These are phyloP conservation scores for Heteropelma amictum DNA, from an alignment of 2,888 invertebrate species.

Conservation along the genomic window DNA sequence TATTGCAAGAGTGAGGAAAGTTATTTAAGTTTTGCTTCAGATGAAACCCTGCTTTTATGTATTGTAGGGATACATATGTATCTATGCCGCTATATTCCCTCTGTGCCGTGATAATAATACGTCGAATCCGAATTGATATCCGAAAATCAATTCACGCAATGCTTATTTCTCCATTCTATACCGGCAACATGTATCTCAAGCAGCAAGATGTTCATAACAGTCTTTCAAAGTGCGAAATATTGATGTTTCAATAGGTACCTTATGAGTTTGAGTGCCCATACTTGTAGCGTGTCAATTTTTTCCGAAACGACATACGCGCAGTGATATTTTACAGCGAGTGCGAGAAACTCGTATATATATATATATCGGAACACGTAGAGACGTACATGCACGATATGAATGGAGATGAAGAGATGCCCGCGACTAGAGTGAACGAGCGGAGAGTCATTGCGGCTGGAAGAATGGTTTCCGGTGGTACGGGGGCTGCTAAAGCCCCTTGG, in stretches of 20 bases:
- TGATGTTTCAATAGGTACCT: constrained; percentile 23
- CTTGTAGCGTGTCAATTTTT: constrained; percentile 40
- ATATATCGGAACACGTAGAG: background rate
- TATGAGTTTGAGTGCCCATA: constrained; percentile 5
- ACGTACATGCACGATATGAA: constrained; percentile 33
- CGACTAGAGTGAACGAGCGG: constrained; percentile 56
- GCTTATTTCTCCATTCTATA: background rate
- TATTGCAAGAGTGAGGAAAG: too few relatives aligned
- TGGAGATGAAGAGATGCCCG: constrained; percentile 51
- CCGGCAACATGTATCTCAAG: background rate
- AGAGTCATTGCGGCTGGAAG: constrained; percentile 76
- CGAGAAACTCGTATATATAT: background rate
- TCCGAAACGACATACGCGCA: constrained; percentile 14
- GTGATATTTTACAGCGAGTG: background rate
- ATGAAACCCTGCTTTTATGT: too few relatives aligned
- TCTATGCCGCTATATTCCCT: background rate
- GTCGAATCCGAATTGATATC: background rate
- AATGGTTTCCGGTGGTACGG: constrained; percentile 74
- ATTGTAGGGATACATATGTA: background rate
- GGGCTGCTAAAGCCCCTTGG: constrained; percentile 64
- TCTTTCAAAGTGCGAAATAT: constrained; percentile 26
- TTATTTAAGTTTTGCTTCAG: too few relatives aligned
- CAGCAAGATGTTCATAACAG: background rate
- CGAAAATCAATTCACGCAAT: constrained; percentile 11
- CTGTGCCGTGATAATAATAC: too few relatives aligned